phyloP scores from a whole-genome alignment of 2,797 vertebrate species.

The Glossophaga mutica region DNA sequence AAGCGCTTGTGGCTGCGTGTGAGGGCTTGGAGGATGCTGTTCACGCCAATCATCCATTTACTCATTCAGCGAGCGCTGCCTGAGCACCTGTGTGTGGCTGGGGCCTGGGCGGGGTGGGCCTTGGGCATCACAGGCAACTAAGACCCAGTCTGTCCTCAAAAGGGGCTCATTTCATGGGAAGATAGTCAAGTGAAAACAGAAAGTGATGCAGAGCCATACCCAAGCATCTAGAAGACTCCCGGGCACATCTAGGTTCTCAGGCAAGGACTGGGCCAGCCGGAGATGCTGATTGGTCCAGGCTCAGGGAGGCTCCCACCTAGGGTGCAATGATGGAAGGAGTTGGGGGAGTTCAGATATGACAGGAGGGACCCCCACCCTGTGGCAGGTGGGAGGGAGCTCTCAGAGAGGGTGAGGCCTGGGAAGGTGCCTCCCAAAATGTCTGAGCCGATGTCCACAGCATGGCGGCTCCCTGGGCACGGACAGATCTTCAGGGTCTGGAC shows the following conservation, averaged over 20 bases:
- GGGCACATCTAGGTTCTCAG: not conserved
- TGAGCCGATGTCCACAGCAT: too few relatives aligned
- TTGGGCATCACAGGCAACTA: not conserved
- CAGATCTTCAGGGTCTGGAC: not conserved
- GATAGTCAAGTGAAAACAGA: not conserved
- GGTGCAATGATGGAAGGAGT: not conserved
- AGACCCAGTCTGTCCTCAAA: not conserved
- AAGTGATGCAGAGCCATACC: not conserved
- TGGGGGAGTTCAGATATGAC: not conserved
- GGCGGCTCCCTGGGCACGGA: not conserved
- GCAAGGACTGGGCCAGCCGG: not conserved
- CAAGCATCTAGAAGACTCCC: not conserved
- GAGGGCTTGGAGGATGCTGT: not conserved
- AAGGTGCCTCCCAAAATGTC: not conserved
- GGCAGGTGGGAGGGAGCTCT: not conserved
- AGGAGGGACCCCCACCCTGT: not conserved
- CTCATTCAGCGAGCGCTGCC: not conserved
- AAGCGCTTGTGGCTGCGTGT: not conserved
- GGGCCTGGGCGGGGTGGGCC: not conserved
- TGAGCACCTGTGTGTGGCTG: not conserved
- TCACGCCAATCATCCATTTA: fast-evolving
- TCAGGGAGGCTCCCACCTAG: not conserved
- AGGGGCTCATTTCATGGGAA: not conserved
- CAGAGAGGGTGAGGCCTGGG: not conserved
- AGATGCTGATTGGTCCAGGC: not conserved